Evolutionary conservation across 1,140 invertebrate genomes (phyloP), one percentile per base, ranked within the genome.

Genomic region (Musca vetustissima): DNA sequence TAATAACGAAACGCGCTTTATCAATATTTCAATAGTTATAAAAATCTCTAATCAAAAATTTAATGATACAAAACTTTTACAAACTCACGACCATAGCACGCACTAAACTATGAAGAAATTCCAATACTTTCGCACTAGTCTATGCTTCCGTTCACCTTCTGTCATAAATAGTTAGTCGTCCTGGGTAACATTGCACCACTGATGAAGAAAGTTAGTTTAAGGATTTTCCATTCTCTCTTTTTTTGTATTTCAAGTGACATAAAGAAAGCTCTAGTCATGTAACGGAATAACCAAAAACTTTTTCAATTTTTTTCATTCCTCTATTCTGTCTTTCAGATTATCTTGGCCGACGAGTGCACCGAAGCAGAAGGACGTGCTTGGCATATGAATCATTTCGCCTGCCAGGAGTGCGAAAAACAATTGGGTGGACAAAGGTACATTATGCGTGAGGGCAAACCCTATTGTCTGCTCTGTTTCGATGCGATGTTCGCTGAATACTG

Each of bases 331-430:
- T 4, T 17, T 1, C 70, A 96, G 92, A 96, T 99, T 70, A 98
- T 99, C 74, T 89, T 99, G 55, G 95, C 96, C 1, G 97, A 99
- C 82, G 97, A 99, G 85, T 99, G 97, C 84, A 99, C 97, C 13
- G 97, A 99, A 84, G 98, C 97, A 1, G 98, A 99, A 82, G 96
- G 96, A 13, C 87, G 94, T 71, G 96, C 96, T 52, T 99, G 97
- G 97, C 97, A 99, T 84, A 98, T 99, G 94, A 93, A 94, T 74
- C 97, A 99, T 83, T 99, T 99, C 82, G 93, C 93, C 3, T 99
- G 98, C 79, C 91, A 94, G 70, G 95, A 98, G 80, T 99, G 98
- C 86, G 92, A 96, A 80, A 86, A 89, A 69, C 93, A 96, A 83
- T 88, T 99, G 25, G 97, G 97, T 6, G 98, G 97, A 0, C 94